Base-by-base conservation (phyloP, 2,888 invertebrate genomes). In the Drosophila birchii region DNA sequence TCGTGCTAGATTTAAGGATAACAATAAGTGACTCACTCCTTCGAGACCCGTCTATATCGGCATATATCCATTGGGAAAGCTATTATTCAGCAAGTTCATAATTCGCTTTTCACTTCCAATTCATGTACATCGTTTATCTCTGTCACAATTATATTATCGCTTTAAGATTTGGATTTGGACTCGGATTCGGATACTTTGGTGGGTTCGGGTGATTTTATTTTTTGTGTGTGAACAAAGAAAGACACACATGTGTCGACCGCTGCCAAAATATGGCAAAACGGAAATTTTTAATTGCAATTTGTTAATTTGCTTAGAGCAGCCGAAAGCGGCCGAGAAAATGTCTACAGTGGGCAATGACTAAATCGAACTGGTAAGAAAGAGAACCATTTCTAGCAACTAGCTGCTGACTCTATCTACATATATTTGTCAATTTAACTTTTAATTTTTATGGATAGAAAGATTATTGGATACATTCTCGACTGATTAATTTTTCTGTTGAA, bases 201-300 rank as follows among this genome's bases (percentile, higher is more conserved):
- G 32, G 63, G 41, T 41, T 62, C 47, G 64, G 49, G 36, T 63
- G 64, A 60, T 51, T 69, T 71, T 70, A 53, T 60, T 53, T 44
- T 60, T 53, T 72, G 53, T 63, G 43, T 43, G 43, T 43, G 56
- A 68, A 68, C 56, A 55, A 54, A 56, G 54, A 54, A 47, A n/a
- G 53, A 26, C 45, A 53, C 72, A 74, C 45, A 53, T 54, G 56
- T 29, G 29, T 41, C 29, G 49, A 39, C 45, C 47, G 76, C 47
- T 64, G 64, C 60, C 68, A 64, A 63, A 62, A 64, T 74, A 64
- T 64, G 58, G 59, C 63, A 75, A 78, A 70, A 70, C 62, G 56
- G 73, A 76, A 70, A 76, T 73, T 80, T 77, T 81, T 76, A 81
- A 79, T 81, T 79, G 79, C 79, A 76, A 76, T 79, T 81, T 79